A percentile compares a stretch with the other conserved stretches of the same genome.
These are phyloP conservation scores for Crotalus tigris DNA, from an alignment of 2,113 vertebrate species.

Conservation along the genomic window DNA sequence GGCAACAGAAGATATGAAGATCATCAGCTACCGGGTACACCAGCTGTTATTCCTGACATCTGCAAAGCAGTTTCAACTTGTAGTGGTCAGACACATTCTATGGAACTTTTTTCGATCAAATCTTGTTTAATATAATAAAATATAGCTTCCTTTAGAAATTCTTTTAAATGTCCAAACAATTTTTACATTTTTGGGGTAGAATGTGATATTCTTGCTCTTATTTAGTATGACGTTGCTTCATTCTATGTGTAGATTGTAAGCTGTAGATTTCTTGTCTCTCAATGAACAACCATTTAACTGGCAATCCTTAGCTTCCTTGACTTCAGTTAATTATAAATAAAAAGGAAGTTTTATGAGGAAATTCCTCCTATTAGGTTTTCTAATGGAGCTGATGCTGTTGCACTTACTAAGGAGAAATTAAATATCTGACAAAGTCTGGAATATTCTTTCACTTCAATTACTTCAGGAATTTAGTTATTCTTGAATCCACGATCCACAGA, in stretches of 20 bases:
- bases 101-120: neutral
- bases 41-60: neutral
- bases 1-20: neutral
- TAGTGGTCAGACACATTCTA: neutral
- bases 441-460: neutral
- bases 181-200: neutral
- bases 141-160: neutral
- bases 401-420: neutral
- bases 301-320: neutral
- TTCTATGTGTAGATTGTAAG: neutral
- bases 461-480: neutral
- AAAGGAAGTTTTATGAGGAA: neutral
- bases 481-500: neutral
- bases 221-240: neutral
- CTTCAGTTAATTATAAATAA: neutral
- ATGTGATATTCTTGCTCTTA: neutral
- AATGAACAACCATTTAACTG: neutral
- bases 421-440: neutral
- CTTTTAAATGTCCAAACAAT: neutral
- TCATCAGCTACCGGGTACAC: neutral
- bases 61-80: neutral
- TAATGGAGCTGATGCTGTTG: neutral
- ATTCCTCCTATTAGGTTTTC: neutral
- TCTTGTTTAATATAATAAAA: neutral
- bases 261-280: neutral